A percentile compares a stretch with the other conserved stretches of the same genome.
phyloP scores from a whole-genome alignment of 2,888 invertebrate genomes.

The Cryptus viduatorius region DNA sequence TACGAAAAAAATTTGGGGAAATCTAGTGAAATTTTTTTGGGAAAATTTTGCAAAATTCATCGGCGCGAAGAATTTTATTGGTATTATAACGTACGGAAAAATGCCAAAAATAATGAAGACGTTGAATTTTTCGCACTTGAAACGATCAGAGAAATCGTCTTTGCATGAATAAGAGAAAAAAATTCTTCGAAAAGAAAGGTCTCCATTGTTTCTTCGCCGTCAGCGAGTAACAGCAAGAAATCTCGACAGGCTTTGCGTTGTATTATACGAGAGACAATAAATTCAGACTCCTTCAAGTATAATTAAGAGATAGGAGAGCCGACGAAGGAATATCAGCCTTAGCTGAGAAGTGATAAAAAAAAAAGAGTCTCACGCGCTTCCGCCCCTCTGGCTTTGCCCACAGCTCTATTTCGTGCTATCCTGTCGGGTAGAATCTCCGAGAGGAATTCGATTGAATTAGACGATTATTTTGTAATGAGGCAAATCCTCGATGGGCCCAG shows the following conservation, averaged over 20 bases:
- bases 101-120: too few relatives aligned
- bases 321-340: background rate
- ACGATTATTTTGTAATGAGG: slow-evolving; percentile 51
- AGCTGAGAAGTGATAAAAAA: slow-evolving; percentile 14
- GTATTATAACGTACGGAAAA: too few relatives aligned
- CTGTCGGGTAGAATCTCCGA: slow-evolving; percentile 2
- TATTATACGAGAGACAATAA: slow-evolving; percentile 33
- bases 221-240: background rate
- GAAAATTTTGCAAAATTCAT: too few relatives aligned
- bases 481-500: slow-evolving; percentile 31
- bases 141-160: too few relatives aligned
- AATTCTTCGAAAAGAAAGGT: background rate
- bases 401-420: slow-evolving; percentile 3
- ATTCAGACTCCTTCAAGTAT: slow-evolving; percentile 15
- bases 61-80: too few relatives aligned
- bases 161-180: too few relatives aligned
- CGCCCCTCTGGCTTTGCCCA: slow-evolving; percentile 1
- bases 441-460: slow-evolving; percentile 38
- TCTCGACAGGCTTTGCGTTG: background rate
- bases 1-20: too few relatives aligned
- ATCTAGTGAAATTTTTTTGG: too few relatives aligned
- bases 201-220: slow-evolving; percentile 24
- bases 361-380: slow-evolving; percentile 18
- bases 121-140: too few relatives aligned
- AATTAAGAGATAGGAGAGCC: slow-evolving; percentile 27